Conservation (phyloP, 2,113 vertebrate genomes). For the Poicephalus gulielmi region DNA sequence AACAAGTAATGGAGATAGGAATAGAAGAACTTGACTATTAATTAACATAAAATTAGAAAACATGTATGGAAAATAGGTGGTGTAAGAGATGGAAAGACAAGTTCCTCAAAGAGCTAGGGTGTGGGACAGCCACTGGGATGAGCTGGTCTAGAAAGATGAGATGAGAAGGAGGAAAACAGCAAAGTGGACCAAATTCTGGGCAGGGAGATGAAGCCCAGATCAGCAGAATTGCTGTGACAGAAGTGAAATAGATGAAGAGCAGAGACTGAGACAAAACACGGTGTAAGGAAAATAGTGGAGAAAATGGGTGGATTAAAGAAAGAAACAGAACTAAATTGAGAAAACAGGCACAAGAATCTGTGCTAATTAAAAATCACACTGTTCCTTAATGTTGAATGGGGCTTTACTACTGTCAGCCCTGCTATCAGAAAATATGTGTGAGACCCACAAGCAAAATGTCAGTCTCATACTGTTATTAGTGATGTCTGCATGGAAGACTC, state of each 20-base stretch:
- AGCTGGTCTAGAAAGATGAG: not conserved
- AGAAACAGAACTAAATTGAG: not conserved
- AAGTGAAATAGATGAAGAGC: not conserved
- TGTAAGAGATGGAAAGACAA: not conserved
- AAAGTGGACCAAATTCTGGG: not conserved
- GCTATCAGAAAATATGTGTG: not conserved
- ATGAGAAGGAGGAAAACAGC: not conserved
- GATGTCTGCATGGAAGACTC: not conserved
- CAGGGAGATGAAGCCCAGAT: not conserved
- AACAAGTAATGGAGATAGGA: not conserved
- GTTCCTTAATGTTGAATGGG: not conserved
- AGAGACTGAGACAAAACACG: not conserved
- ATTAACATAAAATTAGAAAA: not conserved
- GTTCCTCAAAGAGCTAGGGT: not conserved
- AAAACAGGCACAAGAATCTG: not conserved
- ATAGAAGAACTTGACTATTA: not conserved
- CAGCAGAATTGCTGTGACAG: not conserved
- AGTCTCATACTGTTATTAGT: fast-evolving
- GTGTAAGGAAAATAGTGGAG: not conserved
- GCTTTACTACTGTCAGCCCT: not conserved
- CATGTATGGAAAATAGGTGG: not conserved
- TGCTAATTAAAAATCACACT: not conserved
- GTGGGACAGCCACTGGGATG: not conserved
- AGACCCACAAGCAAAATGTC: not conserved
- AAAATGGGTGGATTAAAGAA: not conserved